Percentiles rank a stretch among this genome's conserved stretches.
Conservation (phyloP, 2,113 vertebrate genomes). For the Pampusana beccarii region DNA sequence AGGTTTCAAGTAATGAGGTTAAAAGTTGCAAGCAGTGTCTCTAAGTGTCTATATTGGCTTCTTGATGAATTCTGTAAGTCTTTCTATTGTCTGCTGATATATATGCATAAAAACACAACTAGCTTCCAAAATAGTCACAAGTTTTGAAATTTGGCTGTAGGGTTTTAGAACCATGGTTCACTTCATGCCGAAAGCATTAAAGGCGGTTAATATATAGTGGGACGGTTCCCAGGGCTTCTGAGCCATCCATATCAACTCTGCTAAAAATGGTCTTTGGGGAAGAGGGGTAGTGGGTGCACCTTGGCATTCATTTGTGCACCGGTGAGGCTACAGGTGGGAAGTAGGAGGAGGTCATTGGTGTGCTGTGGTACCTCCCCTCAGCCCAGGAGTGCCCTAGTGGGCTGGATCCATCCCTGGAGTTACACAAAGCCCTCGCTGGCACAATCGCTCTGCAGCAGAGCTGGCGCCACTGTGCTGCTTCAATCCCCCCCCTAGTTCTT, state of each 20-base stretch:
- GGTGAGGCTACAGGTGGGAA: neutral
- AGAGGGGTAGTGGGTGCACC: neutral
- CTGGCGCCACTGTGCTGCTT: rapidly evolving
- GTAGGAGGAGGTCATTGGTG: neutral
- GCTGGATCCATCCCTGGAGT: neutral
- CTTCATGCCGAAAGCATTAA: neutral
- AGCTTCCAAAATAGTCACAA: neutral
- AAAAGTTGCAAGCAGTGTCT: neutral
- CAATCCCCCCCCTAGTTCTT: neutral
- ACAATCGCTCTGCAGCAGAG: rapidly evolving
- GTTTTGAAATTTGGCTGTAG: neutral
- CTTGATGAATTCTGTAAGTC: neutral
- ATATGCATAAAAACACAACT: neutral
- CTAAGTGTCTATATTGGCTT: neutral
- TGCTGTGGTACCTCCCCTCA: neutral
- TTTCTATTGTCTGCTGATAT: neutral
- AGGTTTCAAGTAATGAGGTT: neutral
- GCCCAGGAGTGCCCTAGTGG: rapidly evolving
- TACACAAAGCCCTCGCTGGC: neutral
- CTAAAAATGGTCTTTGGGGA: neutral
- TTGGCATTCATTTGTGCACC: neutral
- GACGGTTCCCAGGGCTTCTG: neutral
- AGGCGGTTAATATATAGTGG: neutral
- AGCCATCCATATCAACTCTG: neutral
- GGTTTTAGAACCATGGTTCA: neutral